phyloP scores from a whole-genome alignment of 2,888 invertebrate genomes.

The Pyrrhosoma nymphula region DNA sequence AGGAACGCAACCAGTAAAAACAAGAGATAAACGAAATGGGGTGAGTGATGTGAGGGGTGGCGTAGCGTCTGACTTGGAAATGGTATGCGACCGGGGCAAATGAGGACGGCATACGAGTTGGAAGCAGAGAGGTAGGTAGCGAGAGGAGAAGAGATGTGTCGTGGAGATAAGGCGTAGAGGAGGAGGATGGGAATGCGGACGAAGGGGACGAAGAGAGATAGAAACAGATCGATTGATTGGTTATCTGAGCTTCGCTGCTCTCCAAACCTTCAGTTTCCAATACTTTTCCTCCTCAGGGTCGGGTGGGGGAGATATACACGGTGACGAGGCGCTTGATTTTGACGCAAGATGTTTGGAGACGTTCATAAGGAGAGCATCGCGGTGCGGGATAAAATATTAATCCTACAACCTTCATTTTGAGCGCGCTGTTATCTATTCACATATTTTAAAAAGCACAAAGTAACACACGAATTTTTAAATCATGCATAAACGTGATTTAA shows the following conservation, averaged over 20 bases:
- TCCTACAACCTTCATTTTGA: too few species aligned
- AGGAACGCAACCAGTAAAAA: not conserved
- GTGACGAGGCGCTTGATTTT: not conserved
- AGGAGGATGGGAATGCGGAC: not conserved
- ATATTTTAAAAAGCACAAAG: too few species aligned
- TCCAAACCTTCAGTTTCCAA: not conserved
- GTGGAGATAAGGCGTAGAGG: not conserved
- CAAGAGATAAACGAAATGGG: not conserved
- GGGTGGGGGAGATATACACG: not conserved
- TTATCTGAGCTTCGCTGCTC: not conserved
- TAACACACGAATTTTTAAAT: too few species aligned
- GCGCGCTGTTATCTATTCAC: too few species aligned
- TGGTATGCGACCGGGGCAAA: not conserved
- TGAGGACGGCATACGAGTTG: not conserved
- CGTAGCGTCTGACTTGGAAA: not conserved
- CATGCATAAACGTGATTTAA: too few species aligned
- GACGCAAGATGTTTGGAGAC: not conserved
- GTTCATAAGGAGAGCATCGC: not conserved
- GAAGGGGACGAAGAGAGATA: not conserved
- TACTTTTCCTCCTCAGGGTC: not conserved
- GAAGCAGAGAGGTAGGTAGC: not conserved
- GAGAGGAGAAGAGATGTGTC: not conserved
- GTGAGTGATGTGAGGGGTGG: not conserved
- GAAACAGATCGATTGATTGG: slow-evolving; percentile 39
- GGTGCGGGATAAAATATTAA: too few species aligned